phyloP scores from a whole-genome alignment of 2,797 vertebrate species.

The Urocyon cinereoargenteus region DNA sequence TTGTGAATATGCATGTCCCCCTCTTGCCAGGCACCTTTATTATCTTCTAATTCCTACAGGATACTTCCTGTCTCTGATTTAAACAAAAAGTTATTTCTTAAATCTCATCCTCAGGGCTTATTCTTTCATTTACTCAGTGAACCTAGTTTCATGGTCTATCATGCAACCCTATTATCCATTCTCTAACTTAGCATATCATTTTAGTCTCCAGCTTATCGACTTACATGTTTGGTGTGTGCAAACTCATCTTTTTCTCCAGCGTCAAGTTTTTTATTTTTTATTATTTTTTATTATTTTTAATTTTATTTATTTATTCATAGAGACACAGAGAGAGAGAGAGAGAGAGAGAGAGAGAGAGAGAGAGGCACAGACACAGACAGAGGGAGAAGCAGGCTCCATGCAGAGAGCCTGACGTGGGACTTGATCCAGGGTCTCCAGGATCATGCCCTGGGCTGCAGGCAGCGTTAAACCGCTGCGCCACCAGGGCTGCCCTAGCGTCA shows the following conservation, averaged over 20 bases:
- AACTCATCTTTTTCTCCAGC: slow-evolving; percentile 33
- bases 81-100: slow-evolving; percentile 70
- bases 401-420: too few relatives aligned
- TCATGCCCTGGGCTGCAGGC: too few relatives aligned
- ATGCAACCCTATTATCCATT: not conserved
- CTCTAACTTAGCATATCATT: slow-evolving; percentile 56
- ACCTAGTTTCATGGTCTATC: slow-evolving; percentile 25
- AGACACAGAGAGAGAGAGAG: too few relatives aligned
- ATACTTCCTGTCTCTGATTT: slow-evolving; percentile 58
- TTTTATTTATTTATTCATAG: too few relatives aligned
- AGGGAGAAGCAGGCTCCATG: too few relatives aligned
- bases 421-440: too few relatives aligned
- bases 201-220: slow-evolving; percentile 31
- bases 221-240: not conserved
- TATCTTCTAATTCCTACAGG: slow-evolving; percentile 54
- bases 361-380: too few relatives aligned
- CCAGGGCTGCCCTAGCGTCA: not conserved
- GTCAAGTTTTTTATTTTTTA: not conserved
- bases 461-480: too few relatives aligned
- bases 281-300: too few relatives aligned
- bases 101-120: slow-evolving; percentile 60
- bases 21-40: not conserved
- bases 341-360: too few relatives aligned
- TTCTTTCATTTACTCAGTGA: slow-evolving; percentile 67
- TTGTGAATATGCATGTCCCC: not conserved